Percentiles rank a stretch among this genome's conserved stretches.
These are phyloP conservation scores for Euglossa dilemma DNA, from an alignment of 1,140 invertebrate species.

Conservation along the genomic window DNA sequence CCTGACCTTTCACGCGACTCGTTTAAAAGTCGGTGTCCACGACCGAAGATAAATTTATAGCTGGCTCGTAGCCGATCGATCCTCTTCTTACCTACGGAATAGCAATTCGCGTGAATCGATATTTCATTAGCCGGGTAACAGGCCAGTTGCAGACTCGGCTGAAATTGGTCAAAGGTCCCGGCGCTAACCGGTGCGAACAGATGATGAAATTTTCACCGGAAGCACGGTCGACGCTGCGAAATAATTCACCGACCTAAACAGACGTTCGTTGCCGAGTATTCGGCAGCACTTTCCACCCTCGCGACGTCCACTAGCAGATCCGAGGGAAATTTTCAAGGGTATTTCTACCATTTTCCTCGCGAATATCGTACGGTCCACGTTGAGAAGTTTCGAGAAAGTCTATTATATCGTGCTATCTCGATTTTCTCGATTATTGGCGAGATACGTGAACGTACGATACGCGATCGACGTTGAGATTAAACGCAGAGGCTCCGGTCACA, in stretches of 20 bases:
- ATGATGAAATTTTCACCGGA: not conserved
- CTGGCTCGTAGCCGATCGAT: not conserved
- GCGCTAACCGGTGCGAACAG: not conserved
- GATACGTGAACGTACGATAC: too few relatives aligned
- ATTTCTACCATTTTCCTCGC: too few relatives aligned
- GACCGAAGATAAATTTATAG: slow-evolving; percentile 9
- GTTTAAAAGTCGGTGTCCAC: not conserved
- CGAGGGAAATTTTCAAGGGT: too few relatives aligned
- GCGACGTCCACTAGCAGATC: too few relatives aligned
- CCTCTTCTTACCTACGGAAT: not conserved
- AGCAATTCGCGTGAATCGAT: not conserved
- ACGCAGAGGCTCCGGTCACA: too few relatives aligned
- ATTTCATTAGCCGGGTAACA: not conserved
- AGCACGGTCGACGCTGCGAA: not conserved
- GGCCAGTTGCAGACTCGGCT: not conserved
- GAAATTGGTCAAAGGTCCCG: not conserved
- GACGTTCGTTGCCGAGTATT: not conserved
- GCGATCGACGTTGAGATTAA: too few relatives aligned
- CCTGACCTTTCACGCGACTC: slow-evolving; percentile 7
- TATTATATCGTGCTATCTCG: too few relatives aligned
- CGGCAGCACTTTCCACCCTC: too few relatives aligned
- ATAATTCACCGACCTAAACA: not conserved
- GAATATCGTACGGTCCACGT: too few relatives aligned
- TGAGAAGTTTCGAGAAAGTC: too few relatives aligned
- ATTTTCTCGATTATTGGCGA: too few relatives aligned